Evolutionary conservation across 2,113 vertebrate genomes (phyloP).

Genomic region (Oreochromis aureus): DNA sequence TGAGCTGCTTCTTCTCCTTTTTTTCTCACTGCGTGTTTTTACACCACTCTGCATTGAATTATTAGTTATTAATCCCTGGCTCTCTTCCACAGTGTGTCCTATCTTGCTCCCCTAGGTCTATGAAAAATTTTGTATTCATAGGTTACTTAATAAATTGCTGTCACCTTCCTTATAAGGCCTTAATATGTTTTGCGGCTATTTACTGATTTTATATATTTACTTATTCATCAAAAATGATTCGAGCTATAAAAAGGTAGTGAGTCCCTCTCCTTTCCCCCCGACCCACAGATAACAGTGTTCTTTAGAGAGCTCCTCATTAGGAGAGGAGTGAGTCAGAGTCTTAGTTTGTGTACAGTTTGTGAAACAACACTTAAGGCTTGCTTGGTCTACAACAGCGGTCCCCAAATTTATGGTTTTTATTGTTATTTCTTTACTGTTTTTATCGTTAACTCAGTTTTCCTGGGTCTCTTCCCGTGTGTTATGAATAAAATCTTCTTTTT

Average conservation of each 20-base stretch:
- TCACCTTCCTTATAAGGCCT: neutral
- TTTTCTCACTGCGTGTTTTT: neutral
- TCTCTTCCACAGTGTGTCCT: neutral
- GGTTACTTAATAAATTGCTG: neutral
- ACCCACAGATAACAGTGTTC: neutral
- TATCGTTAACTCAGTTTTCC: neutral
- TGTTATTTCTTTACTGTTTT: neutral
- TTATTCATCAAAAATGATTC: neutral
- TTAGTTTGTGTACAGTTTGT: neutral
- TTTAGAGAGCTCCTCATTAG: neutral
- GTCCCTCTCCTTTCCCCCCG: neutral
- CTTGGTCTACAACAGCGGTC: neutral
- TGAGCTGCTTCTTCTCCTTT: neutral
- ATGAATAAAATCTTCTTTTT: neutral
- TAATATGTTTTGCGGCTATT: neutral
- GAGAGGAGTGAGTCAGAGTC: neutral
- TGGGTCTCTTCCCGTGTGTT: fast-evolving
- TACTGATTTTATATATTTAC: neutral
- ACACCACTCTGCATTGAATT: neutral
- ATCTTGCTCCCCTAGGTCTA: neutral
- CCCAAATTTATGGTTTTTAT: neutral
- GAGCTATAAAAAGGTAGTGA: neutral
- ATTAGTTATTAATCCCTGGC: neutral
- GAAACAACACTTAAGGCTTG: neutral
- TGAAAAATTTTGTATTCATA: neutral